phyloP scores from a whole-genome alignment of 2,113 vertebrate genomes.

The Labeo rohita region DNA sequence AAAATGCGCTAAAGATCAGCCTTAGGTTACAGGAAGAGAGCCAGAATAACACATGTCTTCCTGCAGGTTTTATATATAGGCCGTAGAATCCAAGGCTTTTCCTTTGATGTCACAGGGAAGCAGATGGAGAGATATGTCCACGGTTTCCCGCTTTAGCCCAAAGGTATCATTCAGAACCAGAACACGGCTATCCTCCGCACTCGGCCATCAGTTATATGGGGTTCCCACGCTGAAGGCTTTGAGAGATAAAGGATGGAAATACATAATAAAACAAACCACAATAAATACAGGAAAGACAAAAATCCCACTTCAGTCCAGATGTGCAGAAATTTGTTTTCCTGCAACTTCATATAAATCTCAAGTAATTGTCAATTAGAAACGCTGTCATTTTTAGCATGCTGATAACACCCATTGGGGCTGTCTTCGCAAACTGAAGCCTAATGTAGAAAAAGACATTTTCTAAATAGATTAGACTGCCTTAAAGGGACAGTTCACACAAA shows the following conservation, averaged over 20 bases:
- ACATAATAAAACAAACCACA: conserved; percentile 46
- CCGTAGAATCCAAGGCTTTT: conserved; percentile 51
- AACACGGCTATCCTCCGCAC: neutral
- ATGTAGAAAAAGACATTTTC: neutral
- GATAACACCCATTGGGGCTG: neutral
- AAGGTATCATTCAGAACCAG: conserved; percentile 51
- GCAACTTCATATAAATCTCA: conserved; percentile 19
- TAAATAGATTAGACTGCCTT: neutral
- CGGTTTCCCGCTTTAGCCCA: conserved; percentile 41
- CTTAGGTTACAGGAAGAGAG: conserved; percentile 54
- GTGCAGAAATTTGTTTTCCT: conserved; percentile 40
- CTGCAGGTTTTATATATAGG: conserved; percentile 57
- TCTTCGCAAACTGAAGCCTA: neutral
- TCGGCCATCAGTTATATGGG: conserved; percentile 27
- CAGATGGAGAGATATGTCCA: conserved; percentile 53
- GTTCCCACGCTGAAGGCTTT: conserved; percentile 42
- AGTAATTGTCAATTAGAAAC: conserved; percentile 1
- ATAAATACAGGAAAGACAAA: conserved; percentile 55
- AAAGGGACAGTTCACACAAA: neutral
- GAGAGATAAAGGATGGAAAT: conserved; percentile 46
- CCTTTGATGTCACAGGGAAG: conserved; percentile 57
- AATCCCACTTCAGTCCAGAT: conserved; percentile 36
- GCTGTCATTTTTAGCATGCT: conserved; percentile 24
- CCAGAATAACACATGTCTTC: conserved; percentile 58
- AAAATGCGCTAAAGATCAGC: conserved; percentile 29